Conservation (phyloP, 2,113 vertebrate species). For the Microtus pennsylvanicus region DNA sequence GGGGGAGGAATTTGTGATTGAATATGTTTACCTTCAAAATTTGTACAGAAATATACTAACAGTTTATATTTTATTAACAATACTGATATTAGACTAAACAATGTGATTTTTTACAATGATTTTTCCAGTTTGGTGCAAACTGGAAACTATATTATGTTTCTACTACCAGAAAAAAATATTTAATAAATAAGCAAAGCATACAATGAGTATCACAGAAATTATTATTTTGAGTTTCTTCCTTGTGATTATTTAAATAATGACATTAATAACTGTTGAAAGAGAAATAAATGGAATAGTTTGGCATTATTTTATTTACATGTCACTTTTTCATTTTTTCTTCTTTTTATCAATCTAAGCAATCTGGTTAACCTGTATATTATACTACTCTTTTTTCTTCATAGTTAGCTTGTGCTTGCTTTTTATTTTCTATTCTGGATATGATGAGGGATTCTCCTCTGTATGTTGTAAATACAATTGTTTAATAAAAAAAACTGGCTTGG, state of each 20-base stretch:
- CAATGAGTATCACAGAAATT: not conserved
- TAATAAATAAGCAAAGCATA: not conserved
- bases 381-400: not conserved
- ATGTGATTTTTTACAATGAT: not conserved
- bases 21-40: not conserved
- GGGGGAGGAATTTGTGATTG: not conserved
- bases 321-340: not conserved
- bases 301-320: not conserved
- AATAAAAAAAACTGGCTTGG: too few species aligned
- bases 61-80: not conserved
- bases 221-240: not conserved
- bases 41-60: not conserved
- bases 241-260: not conserved
- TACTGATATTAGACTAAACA: not conserved
- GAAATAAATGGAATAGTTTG: not conserved
- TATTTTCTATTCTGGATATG: not conserved
- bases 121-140: not conserved
- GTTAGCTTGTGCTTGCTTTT: not conserved
- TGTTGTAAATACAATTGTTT: too few species aligned
- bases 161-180: not conserved
- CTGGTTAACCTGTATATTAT: not conserved
- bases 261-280: not conserved
- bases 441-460: too few species aligned
- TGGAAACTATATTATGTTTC: not conserved
- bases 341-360: not conserved